phyloP scores from a whole-genome alignment of 2,797 vertebrate species.

The Premnoplex brunnescens region DNA sequence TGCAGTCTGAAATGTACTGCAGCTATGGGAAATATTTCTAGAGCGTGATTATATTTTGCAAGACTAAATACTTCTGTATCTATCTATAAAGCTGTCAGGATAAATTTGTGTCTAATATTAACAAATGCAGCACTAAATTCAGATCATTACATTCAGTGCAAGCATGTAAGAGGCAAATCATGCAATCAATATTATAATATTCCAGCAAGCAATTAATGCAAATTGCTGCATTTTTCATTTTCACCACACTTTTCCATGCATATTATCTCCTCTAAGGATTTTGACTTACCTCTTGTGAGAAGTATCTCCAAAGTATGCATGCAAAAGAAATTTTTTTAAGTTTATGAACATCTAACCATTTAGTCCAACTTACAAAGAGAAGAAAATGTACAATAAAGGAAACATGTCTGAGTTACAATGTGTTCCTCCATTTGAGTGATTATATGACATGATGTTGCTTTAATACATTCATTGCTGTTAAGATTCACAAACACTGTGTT shows the following conservation, averaged over 20 bases:
- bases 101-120: conserved; percentile 69
- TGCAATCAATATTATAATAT: conserved; percentile 52
- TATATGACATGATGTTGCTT: not conserved
- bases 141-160: conserved; percentile 58
- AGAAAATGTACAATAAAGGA: not conserved
- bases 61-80: conserved; percentile 65
- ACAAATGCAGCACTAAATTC: conserved; percentile 69
- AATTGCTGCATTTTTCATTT: conserved; percentile 51
- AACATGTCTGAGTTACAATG: not conserved
- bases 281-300: conserved; percentile 47
- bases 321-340: conserved; percentile 14
- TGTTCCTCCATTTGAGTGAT: not conserved
- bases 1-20: not conserved
- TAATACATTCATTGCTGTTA: not conserved
- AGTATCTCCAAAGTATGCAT: not conserved
- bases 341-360: not conserved
- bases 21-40: conserved; percentile 65
- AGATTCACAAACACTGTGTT: not conserved
- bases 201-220: conserved; percentile 57
- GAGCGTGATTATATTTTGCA: conserved; percentile 64
- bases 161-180: conserved; percentile 50
- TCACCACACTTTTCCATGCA: conserved; percentile 37
- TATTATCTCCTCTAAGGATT: not conserved
- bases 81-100: conserved; percentile 70
- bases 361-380: not conserved